These are phyloP conservation scores for Erythrocercus mccallii DNA, from an alignment of 2,113 vertebrate genomes.

Conservation along the genomic window DNA sequence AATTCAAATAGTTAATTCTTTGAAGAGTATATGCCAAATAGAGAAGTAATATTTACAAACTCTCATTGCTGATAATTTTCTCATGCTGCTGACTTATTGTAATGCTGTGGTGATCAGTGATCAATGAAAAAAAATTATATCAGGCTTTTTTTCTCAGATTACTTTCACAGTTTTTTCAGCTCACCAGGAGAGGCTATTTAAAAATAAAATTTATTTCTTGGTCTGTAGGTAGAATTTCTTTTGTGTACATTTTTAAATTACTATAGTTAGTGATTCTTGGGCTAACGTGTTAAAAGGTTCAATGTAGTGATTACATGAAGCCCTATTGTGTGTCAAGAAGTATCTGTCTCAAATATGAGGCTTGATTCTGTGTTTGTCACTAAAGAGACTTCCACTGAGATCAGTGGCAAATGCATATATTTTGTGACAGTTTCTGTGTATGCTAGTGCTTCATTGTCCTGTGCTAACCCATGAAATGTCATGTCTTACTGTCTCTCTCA, in stretches of 20 bases:
- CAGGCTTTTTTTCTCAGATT: neutral
- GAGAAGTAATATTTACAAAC: neutral
- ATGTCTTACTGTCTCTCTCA: neutral
- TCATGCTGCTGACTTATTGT: neutral
- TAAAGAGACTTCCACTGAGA: neutral
- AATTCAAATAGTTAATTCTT: neutral
- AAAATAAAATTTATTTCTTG: neutral
- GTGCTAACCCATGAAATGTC: neutral
- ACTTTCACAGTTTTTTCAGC: neutral
- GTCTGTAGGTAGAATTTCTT: neutral
- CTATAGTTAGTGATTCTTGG: neutral
- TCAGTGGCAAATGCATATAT: neutral
- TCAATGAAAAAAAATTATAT: neutral
- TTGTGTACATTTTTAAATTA: neutral
- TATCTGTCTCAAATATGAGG: neutral
- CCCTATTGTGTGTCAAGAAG: neutral
- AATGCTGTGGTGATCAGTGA: neutral
- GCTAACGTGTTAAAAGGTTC: neutral
- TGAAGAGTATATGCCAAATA: neutral
- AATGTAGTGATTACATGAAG: neutral
- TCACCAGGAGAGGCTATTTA: neutral
- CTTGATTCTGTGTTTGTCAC: neutral
- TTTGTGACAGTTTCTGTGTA: neutral
- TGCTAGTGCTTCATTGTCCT: neutral
- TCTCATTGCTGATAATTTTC: neutral